A percentile compares a stretch with the other conserved stretches of the same genome.
These are phyloP conservation scores for Wiebesia pumilae DNA, from an alignment of 1,140 invertebrate species.

Conservation along the genomic window DNA sequence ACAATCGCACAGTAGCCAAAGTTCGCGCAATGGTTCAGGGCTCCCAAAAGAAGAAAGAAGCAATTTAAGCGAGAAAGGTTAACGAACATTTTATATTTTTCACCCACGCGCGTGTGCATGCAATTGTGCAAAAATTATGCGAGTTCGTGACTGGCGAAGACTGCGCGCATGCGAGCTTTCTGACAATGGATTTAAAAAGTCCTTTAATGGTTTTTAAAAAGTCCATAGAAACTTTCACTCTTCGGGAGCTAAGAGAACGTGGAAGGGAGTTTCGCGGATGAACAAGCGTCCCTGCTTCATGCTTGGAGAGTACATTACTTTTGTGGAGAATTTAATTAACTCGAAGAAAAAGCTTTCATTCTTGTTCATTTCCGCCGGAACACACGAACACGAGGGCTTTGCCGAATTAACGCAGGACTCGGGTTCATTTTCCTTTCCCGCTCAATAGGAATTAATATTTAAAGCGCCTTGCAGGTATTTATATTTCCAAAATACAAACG, in stretches of 20 bases:
- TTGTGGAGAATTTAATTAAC: conserved; percentile 49
- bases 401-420: background rate
- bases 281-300: background rate
- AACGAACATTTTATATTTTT: conserved; percentile 2
- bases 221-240: conserved; percentile 48
- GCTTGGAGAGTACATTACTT: conserved; percentile 43
- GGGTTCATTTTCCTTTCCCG: background rate
- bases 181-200: conserved; percentile 49
- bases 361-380: conserved; percentile 43
- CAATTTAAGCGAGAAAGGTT: background rate
- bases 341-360: conserved; percentile 35
- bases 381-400: conserved; percentile 47
- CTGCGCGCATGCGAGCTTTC: background rate
- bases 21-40: background rate
- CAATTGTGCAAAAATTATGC: conserved; percentile 36
- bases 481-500: too few species aligned
- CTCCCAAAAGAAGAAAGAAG: background rate
- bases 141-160: conserved; percentile 25
- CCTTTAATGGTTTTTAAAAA: conserved; percentile 51
- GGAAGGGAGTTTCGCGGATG: conserved; percentile 29
- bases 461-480: background rate
- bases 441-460: background rate
- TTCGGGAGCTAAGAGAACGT: background rate
- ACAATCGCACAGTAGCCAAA: background rate
- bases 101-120: background rate